Evolutionary conservation across 2,113 vertebrate species (phyloP).

Genomic region (Tauraco erythrolophus): DNA sequence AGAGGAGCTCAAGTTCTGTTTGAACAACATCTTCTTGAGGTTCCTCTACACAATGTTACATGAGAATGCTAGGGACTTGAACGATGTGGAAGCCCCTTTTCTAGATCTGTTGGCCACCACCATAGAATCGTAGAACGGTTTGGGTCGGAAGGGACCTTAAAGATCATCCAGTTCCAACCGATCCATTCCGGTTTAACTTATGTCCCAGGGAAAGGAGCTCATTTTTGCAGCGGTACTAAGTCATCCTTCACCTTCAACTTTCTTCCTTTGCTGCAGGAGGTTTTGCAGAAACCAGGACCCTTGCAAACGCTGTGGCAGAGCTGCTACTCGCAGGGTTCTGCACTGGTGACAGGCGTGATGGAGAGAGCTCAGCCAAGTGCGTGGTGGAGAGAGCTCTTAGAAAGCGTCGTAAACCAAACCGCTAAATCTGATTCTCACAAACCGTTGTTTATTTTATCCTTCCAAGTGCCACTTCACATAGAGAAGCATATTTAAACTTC

Average conservation of each 20-base stretch:
- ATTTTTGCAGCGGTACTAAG: not conserved
- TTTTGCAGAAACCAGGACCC: not conserved
- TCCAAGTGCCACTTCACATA: not conserved
- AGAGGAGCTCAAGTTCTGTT: not conserved
- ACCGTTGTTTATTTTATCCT: not conserved
- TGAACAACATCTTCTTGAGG: not conserved
- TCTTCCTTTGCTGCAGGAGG: not conserved
- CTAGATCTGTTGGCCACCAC: not conserved
- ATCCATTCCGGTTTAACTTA: not conserved
- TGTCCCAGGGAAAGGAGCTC: not conserved
- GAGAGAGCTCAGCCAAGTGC: accelerated
- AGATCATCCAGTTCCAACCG: no score
- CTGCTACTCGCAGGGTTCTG: not conserved
- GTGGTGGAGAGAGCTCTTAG: not conserved
- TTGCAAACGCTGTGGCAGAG: not conserved
- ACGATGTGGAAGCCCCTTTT: not conserved
- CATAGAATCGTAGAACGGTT: no score
- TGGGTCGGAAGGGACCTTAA: no score
- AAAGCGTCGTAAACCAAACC: not conserved
- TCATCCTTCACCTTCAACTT: no score
- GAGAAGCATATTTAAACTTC: not conserved
- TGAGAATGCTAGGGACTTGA: accelerated
- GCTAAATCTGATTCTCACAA: not conserved
- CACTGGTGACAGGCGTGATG: not conserved
- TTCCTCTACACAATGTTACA: accelerated